phyloP scores from a whole-genome alignment of 2,797 vertebrate genomes.

The Peromyscus attwateri region DNA sequence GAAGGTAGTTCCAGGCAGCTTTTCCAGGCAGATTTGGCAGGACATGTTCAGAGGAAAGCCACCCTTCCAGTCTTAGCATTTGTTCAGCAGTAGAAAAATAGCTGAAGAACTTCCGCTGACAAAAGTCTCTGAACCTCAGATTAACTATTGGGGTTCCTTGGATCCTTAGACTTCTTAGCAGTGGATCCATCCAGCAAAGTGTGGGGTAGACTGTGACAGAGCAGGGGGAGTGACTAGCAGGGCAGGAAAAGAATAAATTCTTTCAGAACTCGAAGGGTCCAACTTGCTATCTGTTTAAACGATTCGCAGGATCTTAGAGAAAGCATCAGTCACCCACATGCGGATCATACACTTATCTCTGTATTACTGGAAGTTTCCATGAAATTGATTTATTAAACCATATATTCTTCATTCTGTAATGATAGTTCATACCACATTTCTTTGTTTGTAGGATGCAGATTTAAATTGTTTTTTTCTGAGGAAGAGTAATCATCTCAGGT shows the following conservation, averaged over 20 bases:
- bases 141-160: neutral
- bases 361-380: neutral
- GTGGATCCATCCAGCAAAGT: neutral
- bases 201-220: neutral
- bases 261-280: neutral
- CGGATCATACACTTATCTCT: neutral
- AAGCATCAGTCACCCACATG: neutral
- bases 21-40: conserved; percentile 67
- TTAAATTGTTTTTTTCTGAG: conserved; percentile 20
- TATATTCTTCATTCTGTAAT: neutral
- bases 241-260: neutral
- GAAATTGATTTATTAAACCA: neutral
- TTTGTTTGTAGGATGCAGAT: conserved; percentile 19
- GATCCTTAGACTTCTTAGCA: neutral
- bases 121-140: conserved; percentile 19
- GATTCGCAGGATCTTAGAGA: neutral
- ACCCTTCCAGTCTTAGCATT: conserved; percentile 20
- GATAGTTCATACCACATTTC: neutral
- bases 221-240: neutral
- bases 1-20: conserved; percentile 59
- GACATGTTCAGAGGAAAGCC: conserved; percentile 9
- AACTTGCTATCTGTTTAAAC: neutral
- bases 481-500: neutral
- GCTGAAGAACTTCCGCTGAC: neutral
- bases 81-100: conserved; percentile 53